A percentile compares a stretch with the other conserved stretches of the same genome.
Evolutionary conservation across 2,797 vertebrate species (phyloP).

Genomic region (Lithobates sylvaticus): DNA sequence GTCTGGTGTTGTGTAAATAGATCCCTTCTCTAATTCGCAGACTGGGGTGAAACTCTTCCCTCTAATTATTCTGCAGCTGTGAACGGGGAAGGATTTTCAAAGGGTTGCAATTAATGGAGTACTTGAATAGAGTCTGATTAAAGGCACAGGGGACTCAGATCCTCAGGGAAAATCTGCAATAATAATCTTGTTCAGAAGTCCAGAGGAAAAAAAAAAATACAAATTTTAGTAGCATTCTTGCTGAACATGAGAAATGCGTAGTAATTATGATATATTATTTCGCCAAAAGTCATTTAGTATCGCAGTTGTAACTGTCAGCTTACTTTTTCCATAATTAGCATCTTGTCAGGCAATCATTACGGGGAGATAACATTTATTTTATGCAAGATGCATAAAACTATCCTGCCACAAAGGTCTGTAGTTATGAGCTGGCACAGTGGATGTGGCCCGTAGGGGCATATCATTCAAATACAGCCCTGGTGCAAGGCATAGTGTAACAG

Average conservation of each 20-base stretch:
- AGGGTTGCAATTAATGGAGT: conserved; percentile 55
- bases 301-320: neutral
- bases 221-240: conserved; percentile 25
- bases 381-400: neutral
- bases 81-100: conserved; percentile 58
- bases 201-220: neutral
- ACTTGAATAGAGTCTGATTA: conserved; percentile 59
- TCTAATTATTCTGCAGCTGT: conserved; percentile 63
- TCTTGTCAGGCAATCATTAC: conserved; percentile 34
- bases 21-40: conserved; percentile 47
- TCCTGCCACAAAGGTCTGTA: neutral
- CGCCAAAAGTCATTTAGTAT: conserved; percentile 17
- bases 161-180: conserved; percentile 52
- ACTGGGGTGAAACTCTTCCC: conserved; percentile 40
- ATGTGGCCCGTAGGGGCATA: neutral
- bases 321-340: conserved; percentile 40
- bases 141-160: conserved; percentile 45
- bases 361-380: neutral
- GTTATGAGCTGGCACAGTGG: too few species aligned
- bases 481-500: neutral
- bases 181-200: conserved; percentile 30
- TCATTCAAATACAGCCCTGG: neutral
- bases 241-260: conserved; percentile 20
- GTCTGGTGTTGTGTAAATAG: conserved; percentile 54
- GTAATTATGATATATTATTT: conserved; percentile 36